Evolutionary conservation across 2,888 invertebrate species (phyloP), one percentile per base, ranked within the genome.

Genomic region (Cheilosia vulpina): DNA sequence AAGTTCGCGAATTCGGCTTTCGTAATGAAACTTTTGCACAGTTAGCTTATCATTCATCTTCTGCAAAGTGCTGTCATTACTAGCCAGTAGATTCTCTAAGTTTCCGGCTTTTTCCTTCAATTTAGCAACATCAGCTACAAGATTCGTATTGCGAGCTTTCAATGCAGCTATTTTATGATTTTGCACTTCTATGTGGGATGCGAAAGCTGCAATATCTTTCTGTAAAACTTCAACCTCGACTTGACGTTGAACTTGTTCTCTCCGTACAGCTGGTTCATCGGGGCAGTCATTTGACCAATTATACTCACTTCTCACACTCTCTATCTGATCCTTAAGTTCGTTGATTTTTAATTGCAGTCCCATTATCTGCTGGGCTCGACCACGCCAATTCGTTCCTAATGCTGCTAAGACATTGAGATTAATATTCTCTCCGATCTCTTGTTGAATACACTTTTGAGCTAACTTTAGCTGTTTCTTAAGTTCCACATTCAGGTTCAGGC

Each of bases 281-380:
- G 89, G 88, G 65, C 19, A 19, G 0, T 71, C 62, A 0, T 55
- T 75, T n/a, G 38, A 2, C 66, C 58, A 80, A 13, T 34, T 47
- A 4, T 24, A 34, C 6, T 65, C 60, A 38, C 66, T 76, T 24
- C 60, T 34, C 0, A 24, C 50, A 50, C 38, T 31, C 2, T 87
- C 88, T 0, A 96, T 88, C 89, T 95, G 96, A 24, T 94, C 94
- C 88, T 95, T 95, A 0, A 96, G 90, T 63, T 96, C 96, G 6
- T 90, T 91, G 62, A 96, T 92, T 92, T 95, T 96, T 68, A 94
- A 94, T 89, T 96, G 96, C 60, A 97, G 91, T 15, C 94, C 91
- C 0, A 94, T 90, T 79, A 97, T 96, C 89, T 96, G 95, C 89
- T 96, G 96, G 1, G 96, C 95, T 87, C 96, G 93, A 0, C 97